phyloP scores from a whole-genome alignment of 1,140 invertebrate species.

The Maconellicoccus hirsutus region DNA sequence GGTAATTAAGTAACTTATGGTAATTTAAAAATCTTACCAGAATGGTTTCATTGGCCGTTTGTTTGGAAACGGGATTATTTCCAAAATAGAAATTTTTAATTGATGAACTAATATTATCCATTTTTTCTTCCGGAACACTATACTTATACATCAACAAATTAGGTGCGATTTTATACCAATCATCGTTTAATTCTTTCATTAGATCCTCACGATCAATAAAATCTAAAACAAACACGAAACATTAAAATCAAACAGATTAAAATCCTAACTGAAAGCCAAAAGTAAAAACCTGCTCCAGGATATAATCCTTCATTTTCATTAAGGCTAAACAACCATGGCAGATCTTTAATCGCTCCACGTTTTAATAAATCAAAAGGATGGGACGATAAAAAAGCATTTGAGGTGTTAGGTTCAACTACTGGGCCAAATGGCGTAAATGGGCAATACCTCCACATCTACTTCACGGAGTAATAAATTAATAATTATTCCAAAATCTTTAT shows the following conservation, averaged over 20 bases:
- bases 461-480: no score
- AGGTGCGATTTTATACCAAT: neutral
- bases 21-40: no score
- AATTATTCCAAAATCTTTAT: no score
- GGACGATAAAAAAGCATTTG: slow-evolving; percentile 43
- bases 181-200: neutral
- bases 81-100: neutral
- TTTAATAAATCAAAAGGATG: slow-evolving; percentile 41
- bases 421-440: slow-evolving; percentile 51
- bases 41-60: neutral
- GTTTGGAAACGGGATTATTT: neutral
- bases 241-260: no score
- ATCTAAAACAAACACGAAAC: neutral
- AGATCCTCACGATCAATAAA: neutral
- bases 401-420: slow-evolving; percentile 39
- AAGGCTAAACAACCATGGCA: slow-evolving; percentile 36
- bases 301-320: slow-evolving; percentile 36
- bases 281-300: slow-evolving; percentile 41
- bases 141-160: neutral
- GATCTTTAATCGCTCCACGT: slow-evolving; percentile 30
- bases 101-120: neutral
- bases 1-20: no score
- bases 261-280: no score
- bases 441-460: slow-evolving; percentile 40
- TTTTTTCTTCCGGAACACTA: neutral